A percentile compares a stretch with the other conserved stretches of the same genome.
Evolutionary conservation across 2,113 vertebrate genomes (phyloP).

Genomic region (Hoplias malabaricus): DNA sequence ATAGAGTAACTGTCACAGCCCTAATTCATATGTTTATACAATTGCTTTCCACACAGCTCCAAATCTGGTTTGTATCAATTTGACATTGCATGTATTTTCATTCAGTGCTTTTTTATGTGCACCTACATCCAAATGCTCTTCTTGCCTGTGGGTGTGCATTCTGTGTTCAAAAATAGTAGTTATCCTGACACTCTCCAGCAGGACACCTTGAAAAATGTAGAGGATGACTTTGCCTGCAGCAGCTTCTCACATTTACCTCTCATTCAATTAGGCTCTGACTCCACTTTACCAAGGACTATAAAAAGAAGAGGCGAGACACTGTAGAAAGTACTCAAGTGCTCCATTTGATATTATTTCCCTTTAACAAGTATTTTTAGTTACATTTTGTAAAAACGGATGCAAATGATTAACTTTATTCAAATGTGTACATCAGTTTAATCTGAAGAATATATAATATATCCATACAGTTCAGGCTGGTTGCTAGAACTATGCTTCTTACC

Average conservation of each 20-base stretch:
- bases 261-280: not conserved
- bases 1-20: not conserved
- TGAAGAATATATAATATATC: too few species aligned
- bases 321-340: not conserved
- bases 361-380: not conserved
- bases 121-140: not conserved
- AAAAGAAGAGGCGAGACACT: not conserved
- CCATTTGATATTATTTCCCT: not conserved
- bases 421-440: too few species aligned
- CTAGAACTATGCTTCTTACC: too few species aligned
- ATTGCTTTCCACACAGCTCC: not conserved
- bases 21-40: not conserved
- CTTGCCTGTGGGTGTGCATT: not conserved
- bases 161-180: not conserved
- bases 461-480: too few species aligned
- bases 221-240: conserved; percentile 24
- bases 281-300: not conserved
- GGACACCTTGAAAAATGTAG: conserved; percentile 28
- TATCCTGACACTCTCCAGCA: conserved; percentile 5
- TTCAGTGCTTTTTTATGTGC: not conserved
- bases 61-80: not conserved
- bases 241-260: conserved; percentile 15
- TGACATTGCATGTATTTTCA: not conserved
- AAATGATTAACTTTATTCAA: too few species aligned
- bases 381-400: not conserved